Conservation (phyloP, 2,797 vertebrate species). For the Syngnathus acus region DNA sequence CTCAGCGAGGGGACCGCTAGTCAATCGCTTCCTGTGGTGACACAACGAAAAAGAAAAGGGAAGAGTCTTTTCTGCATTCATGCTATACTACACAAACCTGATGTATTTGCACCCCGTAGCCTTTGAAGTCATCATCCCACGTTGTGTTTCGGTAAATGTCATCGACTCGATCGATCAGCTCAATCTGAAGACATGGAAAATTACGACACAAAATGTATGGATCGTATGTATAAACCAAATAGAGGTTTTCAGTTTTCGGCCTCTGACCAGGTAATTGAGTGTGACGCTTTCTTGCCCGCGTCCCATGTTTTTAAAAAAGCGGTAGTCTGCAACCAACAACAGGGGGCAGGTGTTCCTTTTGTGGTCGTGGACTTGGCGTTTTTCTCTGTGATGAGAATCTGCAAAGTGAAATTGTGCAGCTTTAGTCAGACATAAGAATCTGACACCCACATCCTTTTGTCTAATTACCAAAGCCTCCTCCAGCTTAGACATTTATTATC, state of each 20-base stretch:
- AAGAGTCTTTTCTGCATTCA: neutral
- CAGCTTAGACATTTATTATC: conserved; percentile 35
- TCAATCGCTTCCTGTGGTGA: conserved; percentile 22
- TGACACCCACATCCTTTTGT: conserved; percentile 40
- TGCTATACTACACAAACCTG: conserved; percentile 70
- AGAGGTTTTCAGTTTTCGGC: neutral
- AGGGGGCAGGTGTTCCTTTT: conserved; percentile 89
- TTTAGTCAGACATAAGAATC: conserved; percentile 11
- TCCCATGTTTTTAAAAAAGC: conserved; percentile 92
- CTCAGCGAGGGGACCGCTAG: conserved; percentile 15
- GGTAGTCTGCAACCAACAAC: conserved; percentile 92
- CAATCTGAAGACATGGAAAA: conserved; percentile 73
- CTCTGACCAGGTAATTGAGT: conserved; percentile 89
- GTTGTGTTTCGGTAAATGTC: conserved; percentile 96
- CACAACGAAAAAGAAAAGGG: conserved; percentile 15
- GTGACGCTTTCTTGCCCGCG: conserved; percentile 92
- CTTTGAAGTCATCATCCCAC: conserved; percentile 82
- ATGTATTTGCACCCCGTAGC: conserved; percentile 94
- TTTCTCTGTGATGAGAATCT: conserved; percentile 73
- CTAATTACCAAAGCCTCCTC: conserved; percentile 30
- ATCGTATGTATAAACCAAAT: neutral
- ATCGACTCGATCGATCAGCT: conserved; percentile 94
- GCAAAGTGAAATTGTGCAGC: neutral
- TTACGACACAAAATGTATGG: neutral
- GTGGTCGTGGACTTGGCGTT: conserved; percentile 65